Percentiles rank a stretch among this genome's conserved stretches.
phyloP scores from a whole-genome alignment of 2,797 vertebrate genomes.

The Coregonus ussuriensis region DNA sequence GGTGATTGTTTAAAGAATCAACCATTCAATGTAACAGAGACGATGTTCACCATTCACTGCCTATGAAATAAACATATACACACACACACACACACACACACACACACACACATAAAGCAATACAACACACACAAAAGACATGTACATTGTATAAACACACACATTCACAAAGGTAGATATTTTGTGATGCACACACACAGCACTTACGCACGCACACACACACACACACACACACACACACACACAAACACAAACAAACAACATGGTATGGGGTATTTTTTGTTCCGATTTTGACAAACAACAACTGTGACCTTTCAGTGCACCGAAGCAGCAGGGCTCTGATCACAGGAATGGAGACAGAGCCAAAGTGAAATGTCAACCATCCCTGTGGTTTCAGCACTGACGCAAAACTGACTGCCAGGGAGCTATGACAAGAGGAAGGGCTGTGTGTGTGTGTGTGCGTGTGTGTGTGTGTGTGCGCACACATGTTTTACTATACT shows the following conservation, averaged over 20 bases:
- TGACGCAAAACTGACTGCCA: slow-evolving; percentile 78
- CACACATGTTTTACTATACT: no score
- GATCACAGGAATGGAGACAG: slow-evolving; percentile 82
- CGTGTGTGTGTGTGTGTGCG: not conserved
- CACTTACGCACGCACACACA: not conserved
- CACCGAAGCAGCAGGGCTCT: slow-evolving; percentile 78
- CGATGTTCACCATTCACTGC: no score
- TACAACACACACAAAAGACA: not conserved
- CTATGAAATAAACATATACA: not conserved
- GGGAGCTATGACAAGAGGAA: slow-evolving; percentile 39
- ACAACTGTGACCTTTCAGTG: slow-evolving; percentile 82
- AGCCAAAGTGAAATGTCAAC: slow-evolving; percentile 85
- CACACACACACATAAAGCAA: not conserved
- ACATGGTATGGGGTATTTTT: slow-evolving; percentile 66
- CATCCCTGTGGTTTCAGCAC: slow-evolving; percentile 79
- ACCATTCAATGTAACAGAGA: no score
- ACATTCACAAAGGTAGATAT: not conserved
- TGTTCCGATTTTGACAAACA: slow-evolving; percentile 80
- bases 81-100: not conserved
- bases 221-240: slow-evolving; percentile 14
- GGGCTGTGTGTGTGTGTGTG: slow-evolving; percentile 30
- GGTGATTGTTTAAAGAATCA: no score
- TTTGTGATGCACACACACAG: not conserved
- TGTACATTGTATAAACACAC: not conserved
- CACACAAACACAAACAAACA: slow-evolving; percentile 46